A percentile compares a stretch with the other conserved stretches of the same genome.
phyloP scores from a whole-genome alignment of 2,797 vertebrate species.

The Uromys caudimaculatus region DNA sequence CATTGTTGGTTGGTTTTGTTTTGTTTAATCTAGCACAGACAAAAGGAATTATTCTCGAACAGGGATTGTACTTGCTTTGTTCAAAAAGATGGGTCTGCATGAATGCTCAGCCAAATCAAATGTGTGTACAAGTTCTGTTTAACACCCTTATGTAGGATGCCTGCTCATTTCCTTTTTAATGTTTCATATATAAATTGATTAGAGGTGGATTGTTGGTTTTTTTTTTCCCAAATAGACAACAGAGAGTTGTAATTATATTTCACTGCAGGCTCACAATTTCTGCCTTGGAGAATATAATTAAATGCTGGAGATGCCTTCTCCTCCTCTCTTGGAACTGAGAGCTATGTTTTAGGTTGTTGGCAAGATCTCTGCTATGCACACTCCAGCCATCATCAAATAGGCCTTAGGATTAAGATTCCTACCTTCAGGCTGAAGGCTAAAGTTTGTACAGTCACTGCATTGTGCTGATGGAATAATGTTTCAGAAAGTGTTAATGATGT shows the following conservation, averaged over 20 bases:
- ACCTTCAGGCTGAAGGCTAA: constrained; percentile 47
- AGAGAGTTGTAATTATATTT: constrained; percentile 69
- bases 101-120: constrained; percentile 41
- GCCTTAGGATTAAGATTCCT: constrained; percentile 55
- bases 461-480: constrained; percentile 30
- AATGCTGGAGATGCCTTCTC: constrained; percentile 1
- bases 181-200: constrained; percentile 65
- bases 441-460: constrained; percentile 13
- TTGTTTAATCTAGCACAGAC: not conserved
- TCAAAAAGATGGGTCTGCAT: not conserved
- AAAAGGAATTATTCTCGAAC: not conserved
- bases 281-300: constrained; percentile 42
- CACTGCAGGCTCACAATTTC: constrained; percentile 14
- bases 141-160: not conserved
- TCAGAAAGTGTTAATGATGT: constrained; percentile 58
- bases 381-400: constrained; percentile 39
- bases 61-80: not conserved
- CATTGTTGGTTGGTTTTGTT: not conserved
- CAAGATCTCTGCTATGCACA: constrained; percentile 27
- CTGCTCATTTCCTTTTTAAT: constrained; percentile 53
- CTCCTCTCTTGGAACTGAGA: constrained; percentile 21
- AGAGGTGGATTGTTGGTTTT: constrained; percentile 33
- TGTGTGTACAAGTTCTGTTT: constrained; percentile 13
- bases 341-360: constrained; percentile 42
- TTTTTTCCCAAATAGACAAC: constrained; percentile 43